These are phyloP conservation scores for Rynchops niger DNA, from an alignment of 2,113 vertebrate species.

Conservation along the genomic window DNA sequence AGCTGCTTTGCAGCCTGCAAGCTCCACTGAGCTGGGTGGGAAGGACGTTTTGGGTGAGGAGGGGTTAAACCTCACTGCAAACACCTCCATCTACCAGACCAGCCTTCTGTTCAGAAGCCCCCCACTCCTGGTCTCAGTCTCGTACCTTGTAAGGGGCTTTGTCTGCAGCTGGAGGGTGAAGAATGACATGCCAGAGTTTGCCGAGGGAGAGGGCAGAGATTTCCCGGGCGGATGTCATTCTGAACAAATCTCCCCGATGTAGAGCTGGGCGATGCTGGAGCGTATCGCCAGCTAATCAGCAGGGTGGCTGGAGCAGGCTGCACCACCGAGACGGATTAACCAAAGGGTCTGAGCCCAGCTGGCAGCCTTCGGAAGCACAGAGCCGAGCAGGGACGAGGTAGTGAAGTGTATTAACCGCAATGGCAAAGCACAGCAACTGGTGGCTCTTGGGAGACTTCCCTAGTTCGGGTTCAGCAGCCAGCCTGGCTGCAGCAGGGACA, in stretches of 20 bases:
- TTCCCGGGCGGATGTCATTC: neutral
- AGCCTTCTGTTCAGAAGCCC: neutral
- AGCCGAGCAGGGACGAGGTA: neutral
- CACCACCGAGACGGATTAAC: neutral
- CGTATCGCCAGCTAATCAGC: neutral
- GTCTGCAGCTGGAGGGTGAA: neutral
- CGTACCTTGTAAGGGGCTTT: neutral
- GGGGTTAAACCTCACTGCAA: conserved; percentile 54
- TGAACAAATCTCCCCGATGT: neutral
- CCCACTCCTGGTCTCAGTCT: neutral
- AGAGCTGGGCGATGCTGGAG: neutral
- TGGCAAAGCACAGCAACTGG: conserved; percentile 54
- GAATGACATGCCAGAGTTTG: neutral
- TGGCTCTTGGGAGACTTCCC: conserved; percentile 59
- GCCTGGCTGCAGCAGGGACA: conserved; percentile 13
- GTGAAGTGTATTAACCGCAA: neutral
- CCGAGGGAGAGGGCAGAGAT: neutral
- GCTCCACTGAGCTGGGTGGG: neutral
- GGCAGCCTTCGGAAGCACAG: neutral
- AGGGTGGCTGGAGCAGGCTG: neutral
- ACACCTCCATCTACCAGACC: conserved; percentile 16
- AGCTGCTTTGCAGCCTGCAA: conserved; percentile 11
- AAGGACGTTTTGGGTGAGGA: conserved; percentile 29
- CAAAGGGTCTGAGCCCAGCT: neutral
- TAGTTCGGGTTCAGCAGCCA: neutral